Conservation (phyloP, 1,140 invertebrate species). For the Holcopasites calliopsidis region DNA sequence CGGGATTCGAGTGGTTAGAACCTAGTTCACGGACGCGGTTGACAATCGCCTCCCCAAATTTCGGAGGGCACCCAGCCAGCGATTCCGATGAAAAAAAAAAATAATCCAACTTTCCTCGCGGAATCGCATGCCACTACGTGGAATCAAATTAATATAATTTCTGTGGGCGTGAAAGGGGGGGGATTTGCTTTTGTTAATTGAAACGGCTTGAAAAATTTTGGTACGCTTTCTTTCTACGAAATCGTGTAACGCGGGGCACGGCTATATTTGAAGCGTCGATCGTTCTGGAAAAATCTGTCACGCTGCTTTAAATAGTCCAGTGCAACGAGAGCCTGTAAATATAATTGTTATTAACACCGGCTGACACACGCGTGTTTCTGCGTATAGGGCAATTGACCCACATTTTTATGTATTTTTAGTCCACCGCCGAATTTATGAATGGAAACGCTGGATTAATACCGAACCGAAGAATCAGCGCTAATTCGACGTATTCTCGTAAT, state of each 20-base stretch:
- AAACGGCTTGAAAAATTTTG: not conserved
- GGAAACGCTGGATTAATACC: not conserved
- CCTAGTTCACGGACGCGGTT: constrained; percentile 61
- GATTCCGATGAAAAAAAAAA: not conserved
- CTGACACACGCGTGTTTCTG: constrained; percentile 6
- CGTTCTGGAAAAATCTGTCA: constrained; percentile 47
- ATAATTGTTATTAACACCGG: constrained; percentile 34
- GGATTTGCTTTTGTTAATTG: too few species aligned
- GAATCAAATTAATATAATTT: too few species aligned
- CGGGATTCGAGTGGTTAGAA: constrained; percentile 57
- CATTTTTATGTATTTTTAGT: constrained; percentile 42
- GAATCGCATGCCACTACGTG: too few species aligned
- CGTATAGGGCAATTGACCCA: constrained; percentile 13
- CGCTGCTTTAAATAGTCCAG: constrained; percentile 42
- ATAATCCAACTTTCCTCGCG: not conserved
- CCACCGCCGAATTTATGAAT: constrained; percentile 20
- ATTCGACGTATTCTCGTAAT: not conserved
- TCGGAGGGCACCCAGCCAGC: not conserved
- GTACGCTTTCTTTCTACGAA: constrained; percentile 8
- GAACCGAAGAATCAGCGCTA: not conserved
- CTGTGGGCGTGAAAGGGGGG: too few species aligned
- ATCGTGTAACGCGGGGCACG: not conserved
- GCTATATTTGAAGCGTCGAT: constrained; percentile 42
- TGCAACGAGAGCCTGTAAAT: constrained; percentile 39
- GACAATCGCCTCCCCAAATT: constrained; percentile 30